Conservation (phyloP, 2,797 vertebrate genomes). For the Apogon hyalosoma region DNA sequence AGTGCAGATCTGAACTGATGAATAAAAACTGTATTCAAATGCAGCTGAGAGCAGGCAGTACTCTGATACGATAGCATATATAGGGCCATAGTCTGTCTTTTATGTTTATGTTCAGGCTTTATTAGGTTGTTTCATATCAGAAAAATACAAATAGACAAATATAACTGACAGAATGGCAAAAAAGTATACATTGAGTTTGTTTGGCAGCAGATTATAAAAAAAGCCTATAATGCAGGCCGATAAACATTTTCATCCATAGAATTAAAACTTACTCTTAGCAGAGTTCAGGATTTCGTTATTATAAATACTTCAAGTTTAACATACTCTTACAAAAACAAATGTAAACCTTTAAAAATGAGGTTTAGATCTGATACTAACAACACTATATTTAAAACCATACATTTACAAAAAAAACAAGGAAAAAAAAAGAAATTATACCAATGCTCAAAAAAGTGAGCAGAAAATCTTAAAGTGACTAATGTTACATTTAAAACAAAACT, state of each 20-base stretch:
- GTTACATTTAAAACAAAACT: neutral
- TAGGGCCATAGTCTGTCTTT: too few species aligned
- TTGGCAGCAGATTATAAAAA: too few species aligned
- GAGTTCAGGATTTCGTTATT: neutral
- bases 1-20: too few species aligned
- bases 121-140: neutral
- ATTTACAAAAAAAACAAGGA: conserved; percentile 8
- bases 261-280: neutral
- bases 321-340: conserved; percentile 24
- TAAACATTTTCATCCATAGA: neutral
- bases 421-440: neutral
- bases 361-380: neutral
- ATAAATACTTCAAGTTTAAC: neutral
- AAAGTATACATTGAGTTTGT: too few species aligned
- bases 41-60: too few species aligned
- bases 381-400: conserved; percentile 11
- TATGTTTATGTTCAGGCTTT: neutral
- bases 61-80: too few species aligned
- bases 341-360: conserved; percentile 10
- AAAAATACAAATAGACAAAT: too few species aligned
- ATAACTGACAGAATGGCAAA: too few species aligned
- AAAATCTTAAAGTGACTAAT: neutral
- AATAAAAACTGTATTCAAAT: too few species aligned
- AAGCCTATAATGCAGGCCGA: neutral
- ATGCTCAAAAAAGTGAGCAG: conserved; percentile 27